Base-by-base conservation (phyloP, 2,888 invertebrate species). In the Melanotus villosus region DNA sequence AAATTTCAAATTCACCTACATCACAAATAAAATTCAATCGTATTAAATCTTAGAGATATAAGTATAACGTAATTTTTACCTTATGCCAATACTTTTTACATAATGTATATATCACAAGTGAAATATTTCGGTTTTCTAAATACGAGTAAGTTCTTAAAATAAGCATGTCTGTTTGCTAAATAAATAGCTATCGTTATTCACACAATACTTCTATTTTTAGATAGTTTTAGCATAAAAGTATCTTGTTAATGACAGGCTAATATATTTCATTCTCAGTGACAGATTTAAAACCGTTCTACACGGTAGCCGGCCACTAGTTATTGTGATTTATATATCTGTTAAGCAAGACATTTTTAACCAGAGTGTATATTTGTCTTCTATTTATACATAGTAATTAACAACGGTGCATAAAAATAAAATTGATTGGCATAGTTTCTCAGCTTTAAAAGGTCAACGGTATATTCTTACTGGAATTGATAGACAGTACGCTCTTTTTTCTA, bases 341-440 rank as follows among this genome's bases (percentile, higher is more conserved):
- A 26, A 26, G 26, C 50, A 30, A 50, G 50, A 50, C 50, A 10
- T 50, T 50, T 50, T 50, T 50, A 30, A 50, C 14, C 50, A 16
- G 26, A 14, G 26, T 23, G 2, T 50, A 50, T 16, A 50, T 50
- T 50, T 30, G 50, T 50, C 50, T 50, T 50, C 50, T 50, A 50
- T 60, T 60, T 60, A 60, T 60, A 60, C 45, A 23, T 34, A 47
- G 60, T 47, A 47, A 60, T 60, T 60, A 60, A 60, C 47, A 12
- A 34, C 14, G 47, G n/a, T n/a, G n/a, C n/a, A 47, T 47, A 32
- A 60, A 60, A 60, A 60, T 47, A 60, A 30, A 60, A 60, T 47
- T 34, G 26, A 60, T 47, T 47, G 60, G 47, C 60, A 19, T 19
- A 10, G 34, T 34, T n/a, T 47, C 50, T 60, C 50, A 12, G 21